Base-by-base conservation (phyloP, 2,888 invertebrate species). In the Epicampocera succincta region DNA sequence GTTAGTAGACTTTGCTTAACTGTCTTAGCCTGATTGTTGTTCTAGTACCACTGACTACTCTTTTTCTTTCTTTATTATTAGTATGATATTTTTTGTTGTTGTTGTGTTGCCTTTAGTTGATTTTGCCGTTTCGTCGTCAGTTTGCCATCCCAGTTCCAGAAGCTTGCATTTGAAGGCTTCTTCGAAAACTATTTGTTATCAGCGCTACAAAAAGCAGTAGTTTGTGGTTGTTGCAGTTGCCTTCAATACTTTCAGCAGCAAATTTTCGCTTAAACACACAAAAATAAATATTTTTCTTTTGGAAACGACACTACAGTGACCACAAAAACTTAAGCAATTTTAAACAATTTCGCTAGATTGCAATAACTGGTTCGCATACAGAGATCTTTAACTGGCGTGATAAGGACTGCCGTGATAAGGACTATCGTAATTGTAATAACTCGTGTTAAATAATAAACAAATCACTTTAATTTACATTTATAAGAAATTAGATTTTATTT, bases 1-100 rank as follows among this genome's bases (percentile, higher is more conserved):
- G 63, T 69, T 84, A 80, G 73, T 75, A 83, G 83, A 84, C 83
- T 84, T 84, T 84, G 65, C 68, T 84, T 82, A 80, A 78, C 72
- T 63, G 75, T 72, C 65, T 60, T 80, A 80, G 80, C 76, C 81
- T 77, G 81, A 72, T 81, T 81, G 76, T 50, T 68, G 66, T 66
- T 72, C 76, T 73, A 77, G 72, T 73, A 61, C 61, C 50, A 68
- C 73, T 61, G 52, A 52, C 72, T 73, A 56, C 60, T 68, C 44
- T 29, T 44, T 54, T 4, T n/a, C 12, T 25, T 19, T 4, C 17
- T 58, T 58, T 56, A 4, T 56, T 38, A 6, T 42, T 13, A 13
- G 3, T 42, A 6, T 13, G 2, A 13, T 42, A 1, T 44, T 6
- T 40, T 17, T 69, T 68, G 13, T 17, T 61, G 25, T 54, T 54